Conservation (phyloP, 2,797 vertebrate species). For the Rhodeus uyekii region DNA sequence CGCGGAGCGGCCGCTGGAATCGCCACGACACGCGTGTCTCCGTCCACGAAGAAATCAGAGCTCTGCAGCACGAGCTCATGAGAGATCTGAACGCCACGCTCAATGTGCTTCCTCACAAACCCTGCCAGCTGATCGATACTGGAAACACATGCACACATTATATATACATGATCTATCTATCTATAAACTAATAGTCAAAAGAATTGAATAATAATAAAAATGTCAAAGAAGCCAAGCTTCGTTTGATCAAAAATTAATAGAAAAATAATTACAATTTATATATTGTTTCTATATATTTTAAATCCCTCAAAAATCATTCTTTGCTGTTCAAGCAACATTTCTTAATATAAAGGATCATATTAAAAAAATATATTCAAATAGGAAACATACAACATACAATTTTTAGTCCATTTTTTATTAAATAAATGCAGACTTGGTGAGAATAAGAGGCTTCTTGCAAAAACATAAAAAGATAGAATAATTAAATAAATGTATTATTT, state of each 20-base stretch:
- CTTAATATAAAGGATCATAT: not conserved
- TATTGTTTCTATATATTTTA: no score
- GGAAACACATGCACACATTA: conserved; percentile 18
- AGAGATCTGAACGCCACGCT: conserved; percentile 77
- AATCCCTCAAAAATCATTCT: not conserved
- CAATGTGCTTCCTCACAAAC: conserved; percentile 82
- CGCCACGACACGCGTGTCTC: conserved; percentile 75
- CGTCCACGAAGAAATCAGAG: conserved; percentile 82
- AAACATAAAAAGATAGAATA: not conserved
- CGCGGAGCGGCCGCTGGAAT: conserved; percentile 59
- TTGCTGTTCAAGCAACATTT: no score
- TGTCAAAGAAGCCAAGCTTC: no score
- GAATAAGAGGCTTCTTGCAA: not conserved
- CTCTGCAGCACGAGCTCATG: conserved; percentile 81
- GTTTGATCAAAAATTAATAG: not conserved
- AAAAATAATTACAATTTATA: no score
- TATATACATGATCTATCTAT: not conserved
- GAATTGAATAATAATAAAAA: not conserved
- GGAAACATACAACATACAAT: no score
- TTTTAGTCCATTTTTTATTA: not conserved
- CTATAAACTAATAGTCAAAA: not conserved
- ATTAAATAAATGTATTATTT: not conserved
- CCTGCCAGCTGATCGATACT: conserved; percentile 85
- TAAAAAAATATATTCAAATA: no score
- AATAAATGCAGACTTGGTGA: not conserved